Percentiles rank a stretch among this genome's conserved stretches.
These are phyloP conservation scores for Parnassius apollo DNA, from an alignment of 2,888 invertebrate species.

Conservation along the genomic window DNA sequence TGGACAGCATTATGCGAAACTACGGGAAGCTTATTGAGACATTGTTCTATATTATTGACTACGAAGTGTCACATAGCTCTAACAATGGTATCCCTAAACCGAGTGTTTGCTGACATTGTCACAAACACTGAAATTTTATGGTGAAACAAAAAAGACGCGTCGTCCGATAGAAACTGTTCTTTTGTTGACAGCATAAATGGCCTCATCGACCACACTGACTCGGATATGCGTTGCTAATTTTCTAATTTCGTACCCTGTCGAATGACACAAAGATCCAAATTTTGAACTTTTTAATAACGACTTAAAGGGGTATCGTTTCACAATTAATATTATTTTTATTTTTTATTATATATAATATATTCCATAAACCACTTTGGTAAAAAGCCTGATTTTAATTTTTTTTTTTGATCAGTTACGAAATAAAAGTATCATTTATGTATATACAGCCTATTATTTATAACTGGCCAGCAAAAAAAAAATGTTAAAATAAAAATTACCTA, in stretches of 20 bases:
- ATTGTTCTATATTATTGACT: slow-evolving; percentile 51
- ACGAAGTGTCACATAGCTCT: slow-evolving; percentile 46
- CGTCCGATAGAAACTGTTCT: slow-evolving; percentile 29
- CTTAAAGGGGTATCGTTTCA: slow-evolving; percentile 16
- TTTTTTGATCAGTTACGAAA: too few relatives aligned
- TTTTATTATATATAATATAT: too few relatives aligned
- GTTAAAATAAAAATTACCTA: too few relatives aligned
- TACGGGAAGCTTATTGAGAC: slow-evolving; percentile 61
- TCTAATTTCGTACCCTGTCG: slow-evolving; percentile 53
- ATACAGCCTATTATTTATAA: too few relatives aligned
- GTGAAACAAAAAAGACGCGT: slow-evolving; percentile 37
- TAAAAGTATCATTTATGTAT: too few relatives aligned
- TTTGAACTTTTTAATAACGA: slow-evolving; percentile 35
- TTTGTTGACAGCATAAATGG: slow-evolving; percentile 61
- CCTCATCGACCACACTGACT: slow-evolving; percentile 65
- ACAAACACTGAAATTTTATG: slow-evolving; percentile 44
- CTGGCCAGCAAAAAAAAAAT: too few relatives aligned
- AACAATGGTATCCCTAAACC: slow-evolving; percentile 42
- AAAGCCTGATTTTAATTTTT: too few relatives aligned
- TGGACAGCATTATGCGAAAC: slow-evolving; percentile 61
- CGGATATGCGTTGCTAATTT: slow-evolving; percentile 74
- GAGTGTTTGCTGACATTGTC: slow-evolving; percentile 56
- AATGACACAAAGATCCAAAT: slow-evolving; percentile 37
- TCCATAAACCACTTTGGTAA: too few relatives aligned
- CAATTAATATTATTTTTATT: too few relatives aligned